phyloP scores from a whole-genome alignment of 2,113 vertebrate species.

The Tautogolabrus adspersus region DNA sequence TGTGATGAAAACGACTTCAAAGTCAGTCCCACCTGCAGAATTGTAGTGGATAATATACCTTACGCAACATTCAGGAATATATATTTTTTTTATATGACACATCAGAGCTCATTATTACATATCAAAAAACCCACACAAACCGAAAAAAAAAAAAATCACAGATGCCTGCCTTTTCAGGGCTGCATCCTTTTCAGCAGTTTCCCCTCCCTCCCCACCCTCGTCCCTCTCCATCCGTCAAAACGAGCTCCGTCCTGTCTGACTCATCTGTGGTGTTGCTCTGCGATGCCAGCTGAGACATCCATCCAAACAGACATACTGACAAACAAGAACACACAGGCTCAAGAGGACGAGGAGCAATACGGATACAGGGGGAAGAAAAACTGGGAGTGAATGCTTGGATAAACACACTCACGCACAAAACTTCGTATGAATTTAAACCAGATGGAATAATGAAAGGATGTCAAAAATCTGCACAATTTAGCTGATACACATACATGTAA shows the following conservation, averaged over 20 bases:
- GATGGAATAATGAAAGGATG: background rate
- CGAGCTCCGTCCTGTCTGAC: constrained; percentile 65
- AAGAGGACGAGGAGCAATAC: constrained; percentile 19
- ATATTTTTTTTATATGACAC: constrained; percentile 8
- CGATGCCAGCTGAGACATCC: constrained; percentile 66
- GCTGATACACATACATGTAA: too few species aligned
- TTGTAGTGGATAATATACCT: background rate
- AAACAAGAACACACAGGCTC: constrained; percentile 43
- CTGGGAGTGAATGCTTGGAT: constrained; percentile 13
- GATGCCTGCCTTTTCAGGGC: constrained; percentile 34
- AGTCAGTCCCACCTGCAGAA: background rate
- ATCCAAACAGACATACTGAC: constrained; percentile 56
- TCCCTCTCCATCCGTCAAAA: constrained; percentile 56
- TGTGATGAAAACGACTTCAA: constrained; percentile 22
- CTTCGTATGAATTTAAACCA: background rate
- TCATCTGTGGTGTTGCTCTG: constrained; percentile 64
- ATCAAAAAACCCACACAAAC: constrained; percentile 6
- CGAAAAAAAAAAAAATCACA: constrained; percentile 9
- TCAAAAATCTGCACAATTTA: background rate
- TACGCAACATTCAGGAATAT: background rate
- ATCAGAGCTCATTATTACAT: constrained; percentile 4
- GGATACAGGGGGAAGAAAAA: constrained; percentile 22
- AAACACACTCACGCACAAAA: background rate
- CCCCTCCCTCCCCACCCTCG: constrained; percentile 14
- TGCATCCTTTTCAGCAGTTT: constrained; percentile 36